phyloP scores from a whole-genome alignment of 2,888 invertebrate species.

The Athalia cordata region DNA sequence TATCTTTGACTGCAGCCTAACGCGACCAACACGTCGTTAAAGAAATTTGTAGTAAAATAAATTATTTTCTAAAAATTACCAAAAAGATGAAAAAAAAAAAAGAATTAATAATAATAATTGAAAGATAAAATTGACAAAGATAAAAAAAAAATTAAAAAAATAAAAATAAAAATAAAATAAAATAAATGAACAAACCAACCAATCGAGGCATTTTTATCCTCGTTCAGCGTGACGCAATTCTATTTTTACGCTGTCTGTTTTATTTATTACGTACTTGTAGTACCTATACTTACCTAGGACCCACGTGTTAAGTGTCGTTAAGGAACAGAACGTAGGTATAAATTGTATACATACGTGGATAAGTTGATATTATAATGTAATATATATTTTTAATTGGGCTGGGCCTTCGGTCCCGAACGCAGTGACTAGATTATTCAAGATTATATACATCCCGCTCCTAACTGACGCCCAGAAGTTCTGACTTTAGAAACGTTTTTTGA shows the following conservation, averaged over 20 bases:
- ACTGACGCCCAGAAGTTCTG: constrained; percentile 1
- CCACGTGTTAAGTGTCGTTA: constrained; percentile 36
- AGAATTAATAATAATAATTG: constrained; percentile 20
- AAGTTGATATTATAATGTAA: constrained; percentile 41
- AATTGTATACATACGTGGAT: constrained; percentile 32
- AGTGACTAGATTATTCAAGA: neutral
- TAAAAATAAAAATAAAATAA: constrained; percentile 8
- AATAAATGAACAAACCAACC: constrained; percentile 15
- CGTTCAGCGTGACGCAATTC: constrained; percentile 25
- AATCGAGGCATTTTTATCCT: constrained; percentile 26
- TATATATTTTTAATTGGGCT: constrained; percentile 29
- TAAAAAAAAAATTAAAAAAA: constrained; percentile 1
- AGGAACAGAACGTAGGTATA: constrained; percentile 33
- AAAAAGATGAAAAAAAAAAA: constrained; percentile 46
- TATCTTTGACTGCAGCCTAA: constrained; percentile 24
- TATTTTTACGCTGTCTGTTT: constrained; percentile 38
- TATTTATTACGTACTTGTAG: constrained; percentile 7
- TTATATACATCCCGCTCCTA: constrained; percentile 28
- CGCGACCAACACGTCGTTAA: constrained; percentile 46
- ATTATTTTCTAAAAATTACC: constrained; percentile 48
- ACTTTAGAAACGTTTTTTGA: too few relatives aligned
- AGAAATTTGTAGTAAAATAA: constrained; percentile 44
- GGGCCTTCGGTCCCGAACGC: constrained; percentile 34
- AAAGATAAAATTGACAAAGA: neutral
- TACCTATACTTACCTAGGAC: constrained; percentile 25